Percentiles rank a stretch among this genome's conserved stretches.
Evolutionary conservation across 2,888 invertebrate genomes (phyloP).

Genomic region (Drosophila vallismaia): DNA sequence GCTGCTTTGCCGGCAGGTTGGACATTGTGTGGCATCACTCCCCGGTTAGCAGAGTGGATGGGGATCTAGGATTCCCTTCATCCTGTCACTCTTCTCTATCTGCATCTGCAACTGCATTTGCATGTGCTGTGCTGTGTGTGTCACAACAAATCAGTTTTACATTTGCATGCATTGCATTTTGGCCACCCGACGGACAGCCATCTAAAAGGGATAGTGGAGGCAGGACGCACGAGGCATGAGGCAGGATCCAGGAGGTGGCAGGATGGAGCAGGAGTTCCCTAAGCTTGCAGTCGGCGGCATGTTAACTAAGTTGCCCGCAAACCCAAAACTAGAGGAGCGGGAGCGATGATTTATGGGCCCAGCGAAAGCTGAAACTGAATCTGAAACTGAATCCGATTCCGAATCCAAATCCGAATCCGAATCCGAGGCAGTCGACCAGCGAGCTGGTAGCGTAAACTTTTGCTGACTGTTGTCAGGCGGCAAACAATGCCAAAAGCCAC

Average conservation of each 20-base stretch:
- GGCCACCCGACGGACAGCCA: slow-evolving; percentile 9
- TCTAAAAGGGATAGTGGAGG: neutral
- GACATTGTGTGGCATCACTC: slow-evolving; percentile 34
- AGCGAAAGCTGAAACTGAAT: slow-evolving; percentile 40
- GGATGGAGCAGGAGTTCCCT: slow-evolving; percentile 46
- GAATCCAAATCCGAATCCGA: slow-evolving; percentile 48
- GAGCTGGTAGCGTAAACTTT: slow-evolving; percentile 70
- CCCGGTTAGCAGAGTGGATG: slow-evolving; percentile 17
- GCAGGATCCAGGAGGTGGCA: slow-evolving; percentile 10
- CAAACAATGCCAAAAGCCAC: slow-evolving; percentile 75
- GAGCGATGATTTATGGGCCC: slow-evolving; percentile 66
- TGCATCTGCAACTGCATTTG: slow-evolving; percentile 4
- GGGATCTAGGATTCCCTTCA: neutral
- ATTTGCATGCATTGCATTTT: slow-evolving; percentile 75
- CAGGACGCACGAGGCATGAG: neutral
- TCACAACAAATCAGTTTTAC: slow-evolving; percentile 75
- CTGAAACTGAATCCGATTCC: slow-evolving; percentile 40
- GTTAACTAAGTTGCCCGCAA: slow-evolving; percentile 62
- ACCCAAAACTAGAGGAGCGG: slow-evolving; percentile 15
- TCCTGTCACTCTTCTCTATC: slow-evolving; percentile 19
- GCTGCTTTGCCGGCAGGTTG: slow-evolving; percentile 21
- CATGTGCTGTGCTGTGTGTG: slow-evolving; percentile 44
- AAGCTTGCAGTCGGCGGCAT: slow-evolving; percentile 60
- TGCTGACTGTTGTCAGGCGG: slow-evolving; percentile 77
- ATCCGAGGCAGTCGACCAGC: slow-evolving; percentile 15